These are phyloP conservation scores for Pelobates cultripes DNA, from an alignment of 2,797 vertebrate species.

Conservation along the genomic window DNA sequence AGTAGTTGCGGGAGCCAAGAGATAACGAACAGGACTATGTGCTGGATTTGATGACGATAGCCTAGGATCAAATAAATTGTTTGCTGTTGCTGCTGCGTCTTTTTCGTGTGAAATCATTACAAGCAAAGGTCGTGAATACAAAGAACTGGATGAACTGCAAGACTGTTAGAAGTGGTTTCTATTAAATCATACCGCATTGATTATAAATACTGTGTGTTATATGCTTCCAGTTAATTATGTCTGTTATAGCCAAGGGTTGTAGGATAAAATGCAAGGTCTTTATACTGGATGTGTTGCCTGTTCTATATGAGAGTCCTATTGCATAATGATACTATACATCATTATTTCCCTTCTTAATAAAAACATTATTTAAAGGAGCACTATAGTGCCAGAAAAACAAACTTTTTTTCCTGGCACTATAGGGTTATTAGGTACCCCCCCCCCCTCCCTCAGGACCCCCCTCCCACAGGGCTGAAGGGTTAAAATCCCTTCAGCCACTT, in stretches of 20 bases:
- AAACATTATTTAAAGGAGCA: too few species aligned
- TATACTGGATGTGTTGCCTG: too few species aligned
- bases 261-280: too few species aligned
- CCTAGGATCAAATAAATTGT: conserved; percentile 18
- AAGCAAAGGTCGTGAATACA: conserved; percentile 11
- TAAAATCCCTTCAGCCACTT: too few species aligned
- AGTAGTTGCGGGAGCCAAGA: conserved; percentile 12
- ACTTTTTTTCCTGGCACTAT: too few species aligned
- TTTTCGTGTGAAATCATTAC: conserved; percentile 14
- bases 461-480: too few species aligned
- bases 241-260: not conserved
- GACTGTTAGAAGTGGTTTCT: not conserved
- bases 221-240: conserved; percentile 1
- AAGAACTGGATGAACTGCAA: conserved; percentile 1
- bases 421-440: too few species aligned
- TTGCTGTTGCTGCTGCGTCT: conserved; percentile 34
- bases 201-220: not conserved
- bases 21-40: conserved; percentile 39
- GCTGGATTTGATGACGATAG: conserved; percentile 30
- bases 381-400: too few species aligned
- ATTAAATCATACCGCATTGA: not conserved
- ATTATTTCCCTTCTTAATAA: too few species aligned
- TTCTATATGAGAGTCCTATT: too few species aligned
- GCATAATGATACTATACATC: too few species aligned
- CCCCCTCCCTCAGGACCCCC: too few species aligned